phyloP scores from a whole-genome alignment of 2,888 invertebrate species.

The Drosophila neonasuta region DNA sequence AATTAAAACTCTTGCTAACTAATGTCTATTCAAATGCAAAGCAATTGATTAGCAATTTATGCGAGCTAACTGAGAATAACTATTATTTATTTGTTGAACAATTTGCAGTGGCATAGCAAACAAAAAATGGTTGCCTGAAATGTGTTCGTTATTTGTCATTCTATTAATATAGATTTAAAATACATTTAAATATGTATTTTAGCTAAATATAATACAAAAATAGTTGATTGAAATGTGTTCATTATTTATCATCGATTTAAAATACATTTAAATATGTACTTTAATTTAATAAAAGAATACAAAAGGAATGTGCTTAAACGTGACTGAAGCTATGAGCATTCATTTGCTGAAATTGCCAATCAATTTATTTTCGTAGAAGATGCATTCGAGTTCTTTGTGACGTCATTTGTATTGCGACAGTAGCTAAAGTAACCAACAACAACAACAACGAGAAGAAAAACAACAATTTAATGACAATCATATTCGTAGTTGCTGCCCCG shows the following conservation, averaged over 20 bases:
- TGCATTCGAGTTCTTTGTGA: constrained; percentile 5
- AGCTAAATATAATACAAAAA: too few relatives aligned
- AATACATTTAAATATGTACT: neutral
- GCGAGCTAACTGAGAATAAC: neutral
- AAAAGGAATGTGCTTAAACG: neutral
- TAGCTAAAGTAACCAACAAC: constrained; percentile 19
- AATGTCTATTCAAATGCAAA: constrained; percentile 1
- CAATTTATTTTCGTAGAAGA: neutral
- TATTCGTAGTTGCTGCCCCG: constrained; percentile 21
- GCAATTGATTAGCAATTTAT: neutral
- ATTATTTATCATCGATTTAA: neutral
- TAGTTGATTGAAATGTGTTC: neutral
- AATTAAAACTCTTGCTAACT: neutral
- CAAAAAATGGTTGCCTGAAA: neutral
- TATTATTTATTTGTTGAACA: neutral
- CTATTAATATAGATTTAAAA: too few relatives aligned
- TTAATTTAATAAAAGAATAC: neutral
- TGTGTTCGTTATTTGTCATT: too few relatives aligned
- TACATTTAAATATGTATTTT: too few relatives aligned
- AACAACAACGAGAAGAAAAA: constrained; percentile 18
- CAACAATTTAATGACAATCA: constrained; percentile 44
- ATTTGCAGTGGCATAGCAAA: neutral
- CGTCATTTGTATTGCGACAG: constrained; percentile 14
- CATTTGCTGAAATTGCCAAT: constrained; percentile 1
- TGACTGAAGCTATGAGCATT: neutral